Conservation (phyloP, 2,888 invertebrate genomes). For the Thereva nobilitata region DNA sequence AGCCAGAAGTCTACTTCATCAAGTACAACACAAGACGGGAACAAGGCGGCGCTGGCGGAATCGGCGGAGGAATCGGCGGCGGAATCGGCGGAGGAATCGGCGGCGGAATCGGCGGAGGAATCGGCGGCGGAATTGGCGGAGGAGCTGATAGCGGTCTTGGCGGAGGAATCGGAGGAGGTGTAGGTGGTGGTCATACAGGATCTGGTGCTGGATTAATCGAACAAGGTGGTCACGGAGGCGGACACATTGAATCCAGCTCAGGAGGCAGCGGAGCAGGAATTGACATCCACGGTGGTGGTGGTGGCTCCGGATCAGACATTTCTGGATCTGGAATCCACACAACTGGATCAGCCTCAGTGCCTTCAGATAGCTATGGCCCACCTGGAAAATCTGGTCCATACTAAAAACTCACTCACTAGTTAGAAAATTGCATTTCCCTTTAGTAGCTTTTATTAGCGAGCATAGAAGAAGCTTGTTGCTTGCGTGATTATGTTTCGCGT, state of each 20-base stretch:
- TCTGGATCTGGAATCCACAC: slow-evolving; percentile 47
- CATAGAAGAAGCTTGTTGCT: background rate
- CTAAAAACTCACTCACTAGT: background rate
- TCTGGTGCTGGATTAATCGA: slow-evolving; percentile 30
- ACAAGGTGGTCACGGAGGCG: slow-evolving; percentile 12
- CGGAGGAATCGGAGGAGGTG: slow-evolving; percentile 35
- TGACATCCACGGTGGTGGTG: slow-evolving; percentile 29
- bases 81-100: slow-evolving; percentile 15
- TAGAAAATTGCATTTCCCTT: too few species aligned
- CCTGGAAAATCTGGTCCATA: slow-evolving; percentile 61
- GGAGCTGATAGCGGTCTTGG: slow-evolving; percentile 3
- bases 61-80: slow-evolving; percentile 45
- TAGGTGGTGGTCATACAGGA: slow-evolving; percentile 18
- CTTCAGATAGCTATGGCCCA: slow-evolving; percentile 64
- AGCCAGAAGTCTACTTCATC: slow-evolving; percentile 87
- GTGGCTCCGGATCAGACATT: slow-evolving; percentile 8
- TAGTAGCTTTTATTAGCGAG: too few species aligned
- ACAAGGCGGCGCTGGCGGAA: slow-evolving; percentile 49
- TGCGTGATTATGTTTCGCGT: slow-evolving; percentile 13
- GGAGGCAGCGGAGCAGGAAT: slow-evolving; percentile 46
- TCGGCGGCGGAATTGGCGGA: slow-evolving; percentile 9
- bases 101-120: background rate
- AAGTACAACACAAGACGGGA: slow-evolving; percentile 58
- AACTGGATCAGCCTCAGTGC: slow-evolving; percentile 47
- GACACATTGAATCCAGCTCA: slow-evolving; percentile 11